These are phyloP conservation scores for Anisognathus igniventris DNA, from an alignment of 2,797 vertebrate species.

Conservation along the genomic window DNA sequence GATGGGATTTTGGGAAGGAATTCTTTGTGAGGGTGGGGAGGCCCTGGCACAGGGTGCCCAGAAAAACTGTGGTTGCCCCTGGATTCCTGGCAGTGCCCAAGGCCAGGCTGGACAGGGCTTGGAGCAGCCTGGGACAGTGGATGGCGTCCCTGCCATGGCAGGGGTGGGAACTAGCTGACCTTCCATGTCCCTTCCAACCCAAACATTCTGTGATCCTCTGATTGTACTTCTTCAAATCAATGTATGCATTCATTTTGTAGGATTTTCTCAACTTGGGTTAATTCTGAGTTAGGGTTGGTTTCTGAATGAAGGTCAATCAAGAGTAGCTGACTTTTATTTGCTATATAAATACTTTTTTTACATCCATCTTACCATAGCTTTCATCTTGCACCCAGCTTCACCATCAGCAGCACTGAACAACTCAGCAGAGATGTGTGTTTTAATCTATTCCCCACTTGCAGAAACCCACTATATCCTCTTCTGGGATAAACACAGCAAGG, in stretches of 20 bases:
- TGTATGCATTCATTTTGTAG: background rate
- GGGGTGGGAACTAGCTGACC: rapidly evolving
- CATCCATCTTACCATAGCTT: background rate
- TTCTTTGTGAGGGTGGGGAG: rapidly evolving
- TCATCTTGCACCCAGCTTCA: background rate
- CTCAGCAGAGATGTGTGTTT: background rate
- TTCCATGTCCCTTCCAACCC: background rate
- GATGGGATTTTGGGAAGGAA: background rate
- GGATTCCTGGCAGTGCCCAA: rapidly evolving
- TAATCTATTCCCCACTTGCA: background rate
- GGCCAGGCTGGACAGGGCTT: background rate
- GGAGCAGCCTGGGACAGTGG: background rate
- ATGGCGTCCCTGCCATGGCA: background rate
- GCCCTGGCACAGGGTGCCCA: background rate
- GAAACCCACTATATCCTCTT: background rate
- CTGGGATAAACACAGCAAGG: background rate
- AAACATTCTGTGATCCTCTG: background rate
- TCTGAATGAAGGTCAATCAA: background rate
- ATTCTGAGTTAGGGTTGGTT: background rate
- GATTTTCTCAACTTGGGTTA: background rate
- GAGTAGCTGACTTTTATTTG: background rate
- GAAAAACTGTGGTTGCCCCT: background rate
- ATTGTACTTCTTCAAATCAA: background rate
- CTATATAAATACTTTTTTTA: background rate
- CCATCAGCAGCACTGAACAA: background rate